Conservation (phyloP, 2,888 invertebrate genomes). For the Nephrocerus scutellatus region DNA sequence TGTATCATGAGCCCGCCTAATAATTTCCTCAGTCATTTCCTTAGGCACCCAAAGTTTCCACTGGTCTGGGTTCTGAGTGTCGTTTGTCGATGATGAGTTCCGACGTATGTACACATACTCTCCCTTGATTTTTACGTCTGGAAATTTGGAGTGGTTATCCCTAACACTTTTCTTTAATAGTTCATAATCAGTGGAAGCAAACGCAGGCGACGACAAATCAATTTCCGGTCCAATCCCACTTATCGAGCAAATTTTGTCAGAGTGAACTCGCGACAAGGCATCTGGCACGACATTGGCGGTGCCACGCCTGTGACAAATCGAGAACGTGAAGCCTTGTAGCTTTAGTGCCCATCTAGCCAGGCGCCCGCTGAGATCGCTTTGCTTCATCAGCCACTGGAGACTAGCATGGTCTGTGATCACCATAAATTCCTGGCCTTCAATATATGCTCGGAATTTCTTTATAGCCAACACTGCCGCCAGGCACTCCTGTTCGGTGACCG, state of each 20-base stretch:
- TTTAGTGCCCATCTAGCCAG: constrained; percentile 4
- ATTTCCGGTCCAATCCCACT: constrained; percentile 1
- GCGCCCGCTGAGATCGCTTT: background rate
- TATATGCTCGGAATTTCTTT: constrained; percentile 13
- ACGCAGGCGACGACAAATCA: constrained; percentile 1
- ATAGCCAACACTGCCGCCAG: constrained; percentile 4
- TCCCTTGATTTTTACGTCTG: constrained; percentile 5
- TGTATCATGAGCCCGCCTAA: background rate
- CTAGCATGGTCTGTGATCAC: constrained; percentile 4
- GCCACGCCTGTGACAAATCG: background rate
- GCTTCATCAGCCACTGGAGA: constrained; percentile 3
- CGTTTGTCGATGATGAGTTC: background rate
- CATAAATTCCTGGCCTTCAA: constrained; percentile 9
- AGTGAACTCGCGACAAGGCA: background rate
- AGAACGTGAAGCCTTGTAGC: constrained; percentile 2
- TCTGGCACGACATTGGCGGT: constrained; percentile 1
- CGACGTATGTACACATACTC: constrained; percentile 5
- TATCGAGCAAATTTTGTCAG: background rate
- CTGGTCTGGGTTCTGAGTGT: constrained; percentile 2
- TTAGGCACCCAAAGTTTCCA: constrained; percentile 13
- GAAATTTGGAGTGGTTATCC: background rate
- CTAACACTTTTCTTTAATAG: constrained; percentile 2
- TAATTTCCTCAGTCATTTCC: background rate
- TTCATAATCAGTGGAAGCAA: constrained; percentile 7
- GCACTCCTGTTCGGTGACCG: constrained; percentile 8